These are phyloP conservation scores for Sicus ferrugineus DNA, from an alignment of 2,888 invertebrate genomes.

Conservation along the genomic window DNA sequence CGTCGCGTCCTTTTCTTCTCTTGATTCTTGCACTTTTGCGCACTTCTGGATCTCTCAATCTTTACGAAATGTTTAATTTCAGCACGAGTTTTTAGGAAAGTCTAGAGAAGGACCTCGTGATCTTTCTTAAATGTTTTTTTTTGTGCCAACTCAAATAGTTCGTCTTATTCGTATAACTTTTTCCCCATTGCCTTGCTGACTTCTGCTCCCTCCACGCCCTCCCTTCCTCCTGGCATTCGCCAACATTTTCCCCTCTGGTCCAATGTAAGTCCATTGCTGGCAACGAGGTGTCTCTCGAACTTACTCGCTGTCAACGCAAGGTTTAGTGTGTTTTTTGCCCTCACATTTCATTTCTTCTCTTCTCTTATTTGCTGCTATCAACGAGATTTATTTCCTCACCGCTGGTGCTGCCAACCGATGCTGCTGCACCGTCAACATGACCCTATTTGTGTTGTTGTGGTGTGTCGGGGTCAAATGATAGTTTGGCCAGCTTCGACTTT, in stretches of 20 bases:
- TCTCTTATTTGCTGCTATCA: slow-evolving; percentile 9
- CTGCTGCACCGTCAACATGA: neutral
- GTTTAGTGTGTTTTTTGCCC: neutral
- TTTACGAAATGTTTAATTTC: slow-evolving; percentile 2
- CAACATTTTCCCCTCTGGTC: neutral
- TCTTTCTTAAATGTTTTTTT: no score
- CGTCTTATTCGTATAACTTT: no score
- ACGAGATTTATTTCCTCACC: slow-evolving; percentile 15
- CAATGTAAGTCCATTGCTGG: neutral
- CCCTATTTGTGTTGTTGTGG: neutral
- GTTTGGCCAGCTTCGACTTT: neutral
- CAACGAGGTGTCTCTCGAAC: neutral
- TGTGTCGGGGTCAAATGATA: neutral
- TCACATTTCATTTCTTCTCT: neutral
- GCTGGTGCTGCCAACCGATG: slow-evolving; percentile 16
- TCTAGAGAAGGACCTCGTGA: no score
- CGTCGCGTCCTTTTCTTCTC: slow-evolving; percentile 22
- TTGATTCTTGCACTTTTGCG: neutral
- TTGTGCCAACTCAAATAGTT: no score
- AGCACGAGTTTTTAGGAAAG: no score
- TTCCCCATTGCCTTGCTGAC: neutral
- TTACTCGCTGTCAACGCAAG: slow-evolving; percentile 13
- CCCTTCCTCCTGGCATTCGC: slow-evolving; percentile 7
- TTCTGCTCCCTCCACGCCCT: neutral
- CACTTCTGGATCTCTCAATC: neutral